A percentile compares a stretch with the other conserved stretches of the same genome.
Conservation (phyloP, 2,113 vertebrate genomes). For the Ellobius talpinus region DNA sequence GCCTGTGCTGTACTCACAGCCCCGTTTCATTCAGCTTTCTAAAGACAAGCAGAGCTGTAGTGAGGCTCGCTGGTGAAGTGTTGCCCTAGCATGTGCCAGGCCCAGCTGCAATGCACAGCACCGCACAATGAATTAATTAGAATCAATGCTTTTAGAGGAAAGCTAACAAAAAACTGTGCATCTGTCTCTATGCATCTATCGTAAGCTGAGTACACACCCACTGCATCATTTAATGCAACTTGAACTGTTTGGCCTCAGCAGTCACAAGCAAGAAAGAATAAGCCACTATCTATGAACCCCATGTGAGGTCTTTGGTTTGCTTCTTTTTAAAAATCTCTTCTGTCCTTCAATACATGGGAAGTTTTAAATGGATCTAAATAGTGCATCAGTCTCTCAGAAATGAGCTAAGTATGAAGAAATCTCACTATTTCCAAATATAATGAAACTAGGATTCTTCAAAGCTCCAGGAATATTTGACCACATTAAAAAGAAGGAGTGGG, state of each 20-base stretch:
- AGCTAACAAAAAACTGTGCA: not conserved
- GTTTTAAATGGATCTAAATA: not conserved
- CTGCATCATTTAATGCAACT: not conserved
- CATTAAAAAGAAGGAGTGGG: not conserved
- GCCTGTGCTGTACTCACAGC: not conserved
- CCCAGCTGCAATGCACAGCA: not conserved
- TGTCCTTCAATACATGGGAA: not conserved
- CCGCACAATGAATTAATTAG: not conserved
- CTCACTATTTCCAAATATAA: not conserved
- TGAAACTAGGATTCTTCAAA: constrained; percentile 34
- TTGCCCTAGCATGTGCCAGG: too few species aligned
- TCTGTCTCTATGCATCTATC: not conserved
- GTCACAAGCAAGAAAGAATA: not conserved
- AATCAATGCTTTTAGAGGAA: not conserved
- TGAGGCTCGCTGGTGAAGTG: not conserved
- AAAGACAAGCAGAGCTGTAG: not conserved
- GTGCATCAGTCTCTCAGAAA: not conserved
- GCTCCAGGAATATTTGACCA: not conserved
- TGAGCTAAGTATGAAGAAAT: not conserved
- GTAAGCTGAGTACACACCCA: not conserved
- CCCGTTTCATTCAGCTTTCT: not conserved
- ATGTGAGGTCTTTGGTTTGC: not conserved
- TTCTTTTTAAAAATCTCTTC: not conserved
- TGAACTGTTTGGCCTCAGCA: not conserved
- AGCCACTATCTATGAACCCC: not conserved